Evolutionary conservation across 2,888 invertebrate genomes (phyloP), one percentile per base, ranked within the genome.

Genomic region (Heliconius sara): DNA sequence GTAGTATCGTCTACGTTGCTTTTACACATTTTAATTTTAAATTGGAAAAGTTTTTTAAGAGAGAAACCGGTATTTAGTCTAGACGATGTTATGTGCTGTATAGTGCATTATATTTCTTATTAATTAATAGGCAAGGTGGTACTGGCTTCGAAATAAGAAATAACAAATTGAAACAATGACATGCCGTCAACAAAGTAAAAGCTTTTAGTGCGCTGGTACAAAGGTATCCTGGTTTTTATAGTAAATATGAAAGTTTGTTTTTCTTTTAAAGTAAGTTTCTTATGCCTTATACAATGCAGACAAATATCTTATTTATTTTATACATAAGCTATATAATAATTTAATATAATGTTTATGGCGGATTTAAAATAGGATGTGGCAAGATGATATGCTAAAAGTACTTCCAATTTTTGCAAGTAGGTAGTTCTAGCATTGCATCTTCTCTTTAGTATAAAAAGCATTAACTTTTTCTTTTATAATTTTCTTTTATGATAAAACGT

Each of bases 191-290:
- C 68, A 70, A 30, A 77, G 43, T 47, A 39, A 70, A 76, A 78
- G 80, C 80, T 80, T 78, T 81, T 81, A 78, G 76, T 30, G 47
- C 4, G 25, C 65, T 25, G 25, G 13, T 19, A 57, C 25, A 25
- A 63, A 43, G 13, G 52, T 63, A 4, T 66, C 52, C 43, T 66
- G 66, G 27, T 78, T 72, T 72, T 78, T 73, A 73, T 27, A 66
- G 25, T 10, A 72, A 63, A 52, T n/a, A 66, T 39, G 39, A 78
- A 47, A 19, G 3, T 19, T 47, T 43, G 13, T 16, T 68, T 43
- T 12, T 70, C 19, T 13, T 65, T 65, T 27, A 13, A 52, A 52
- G 19, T 52, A 52, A 52, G 47, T 52, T 19, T 52, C 19, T 52
- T 52, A 52, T 52, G 16, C 47, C 5, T 39, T 39, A 39, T 39